Evolutionary conservation across 2,888 invertebrate species (phyloP), one percentile per base, ranked within the genome.

Genomic region (Cyclophora albipunctata): DNA sequence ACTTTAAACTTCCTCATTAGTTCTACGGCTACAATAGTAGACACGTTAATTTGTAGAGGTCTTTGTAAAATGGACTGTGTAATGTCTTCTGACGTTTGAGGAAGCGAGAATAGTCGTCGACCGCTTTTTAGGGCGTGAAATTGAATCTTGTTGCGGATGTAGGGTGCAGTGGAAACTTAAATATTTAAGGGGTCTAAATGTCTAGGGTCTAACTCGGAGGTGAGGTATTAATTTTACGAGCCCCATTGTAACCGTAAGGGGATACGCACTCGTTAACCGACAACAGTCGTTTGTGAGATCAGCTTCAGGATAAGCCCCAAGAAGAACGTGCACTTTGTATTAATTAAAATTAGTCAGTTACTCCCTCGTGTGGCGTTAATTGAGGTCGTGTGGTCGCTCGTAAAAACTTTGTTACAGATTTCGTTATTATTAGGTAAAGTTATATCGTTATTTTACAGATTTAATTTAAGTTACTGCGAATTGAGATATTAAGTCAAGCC

Each of bases 81-180:
- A 69, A 73, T 81, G 78, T 84, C 82, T 84, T 76, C 69, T 84
- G 84, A 83, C 81, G 73, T 84, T 83, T 80, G 80, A 84, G 78
- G 71, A 78, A 76, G 71, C 73, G 77, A 72, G 73, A 78, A 81
- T 78, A 78, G 77, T 65, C 81, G 65, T 70, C 73, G 75, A 80
- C 79, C 85, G 84, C 81, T 84, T 85, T 84, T 78, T 73, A 72
- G 78, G 84, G 84, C 84, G 86, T 86, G 82, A 87, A 87, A 88
- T 88, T 88, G 87, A 88, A 88, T 88, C 86, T 82, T 87, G 87
- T 86, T 86, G 82, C 78, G 83, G 84, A 69, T 67, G 75, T 73
- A 81, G 85, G 86, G 84, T 75, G 79, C 67, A 73, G 68, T 67
- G 81, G 76, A 83, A 85, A 85, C 85, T 88, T 84, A 87, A 87